Base-by-base conservation (phyloP, 2,113 vertebrate species). In the Hymenochirus boettgeri region DNA sequence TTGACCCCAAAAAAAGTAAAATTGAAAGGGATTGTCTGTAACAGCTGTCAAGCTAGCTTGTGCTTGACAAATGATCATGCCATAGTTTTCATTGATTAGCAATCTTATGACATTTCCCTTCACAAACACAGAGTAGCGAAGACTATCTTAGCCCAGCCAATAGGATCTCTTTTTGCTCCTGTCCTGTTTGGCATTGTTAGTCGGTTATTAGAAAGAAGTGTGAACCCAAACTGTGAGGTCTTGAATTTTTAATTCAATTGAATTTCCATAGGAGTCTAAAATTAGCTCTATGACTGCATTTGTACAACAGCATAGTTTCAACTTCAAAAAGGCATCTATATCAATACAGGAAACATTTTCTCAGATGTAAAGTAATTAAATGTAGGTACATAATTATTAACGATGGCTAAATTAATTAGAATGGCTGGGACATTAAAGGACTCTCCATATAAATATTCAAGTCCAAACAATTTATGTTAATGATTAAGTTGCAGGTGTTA, bases 51-150 rank as follows among this genome's bases (percentile, higher is more conserved):
- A 62, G 69, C 77, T 73, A 80, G 72, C 82, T 85, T 19, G 52
- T 64, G 76, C 73, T 67, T 89, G 86, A 89, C 87, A 89, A 88
- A 90, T 88, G 88, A 73, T 79, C 71, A 79, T 86, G 85, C 88
- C 88, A 84, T 65, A 81, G 80, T 77, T 75, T 75, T 76, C 87
- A 89, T 89, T 87, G 88, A 90, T 89, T 88, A 88, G 86, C 80
- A 42, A 79, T 86, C 80, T 86, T 87, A 88, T 83, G 87, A 88
- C 84, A 86, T 87, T 87, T 90, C 85, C 85, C 81, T 86, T 88
- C 85, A 86, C 81, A 88, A 83, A 80, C 82, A 67, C 87, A 87
- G 86, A 86, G 88, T 78, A 83, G 75, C 78, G 66, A 66, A 67
- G 74, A 75, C 70, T 18, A 15, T 70, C 74, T 77, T 51, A 13